These are phyloP conservation scores for Timema cristinae DNA, from an alignment of 2,888 invertebrate species.

Conservation along the genomic window DNA sequence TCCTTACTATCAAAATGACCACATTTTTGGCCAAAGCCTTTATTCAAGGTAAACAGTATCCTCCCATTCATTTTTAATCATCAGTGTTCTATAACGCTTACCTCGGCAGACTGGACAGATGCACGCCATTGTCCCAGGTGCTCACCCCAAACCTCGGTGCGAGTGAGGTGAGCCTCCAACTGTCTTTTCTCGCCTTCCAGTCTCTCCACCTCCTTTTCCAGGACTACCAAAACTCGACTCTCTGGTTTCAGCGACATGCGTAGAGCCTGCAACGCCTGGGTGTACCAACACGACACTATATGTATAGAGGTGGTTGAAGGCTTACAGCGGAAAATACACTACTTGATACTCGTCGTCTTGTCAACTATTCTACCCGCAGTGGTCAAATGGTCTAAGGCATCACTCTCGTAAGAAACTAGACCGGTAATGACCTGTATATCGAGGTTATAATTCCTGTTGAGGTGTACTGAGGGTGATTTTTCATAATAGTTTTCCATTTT, in stretches of 20 bases:
- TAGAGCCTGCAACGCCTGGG: slow-evolving; percentile 69
- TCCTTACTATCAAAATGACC: no score
- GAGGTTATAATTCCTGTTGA: no score
- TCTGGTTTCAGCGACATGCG: slow-evolving; percentile 78
- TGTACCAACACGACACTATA: neutral
- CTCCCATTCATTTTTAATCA: no score
- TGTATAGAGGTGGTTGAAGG: neutral
- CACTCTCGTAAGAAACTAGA: no score
- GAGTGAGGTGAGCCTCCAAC: slow-evolving; percentile 75
- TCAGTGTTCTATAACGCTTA: slow-evolving; percentile 39
- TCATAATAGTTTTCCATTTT: no score
- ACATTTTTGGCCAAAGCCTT: no score
- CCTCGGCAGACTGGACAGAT: slow-evolving; percentile 77
- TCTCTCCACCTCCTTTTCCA: slow-evolving; percentile 81
- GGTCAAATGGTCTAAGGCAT: no score
- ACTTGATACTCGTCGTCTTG: neutral
- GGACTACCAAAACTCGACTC: slow-evolving; percentile 70
- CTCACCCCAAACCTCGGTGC: slow-evolving; percentile 88
- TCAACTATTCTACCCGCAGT: no score
- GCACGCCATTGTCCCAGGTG: slow-evolving; percentile 86
- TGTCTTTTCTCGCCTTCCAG: slow-evolving; percentile 75
- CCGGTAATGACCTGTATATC: no score
- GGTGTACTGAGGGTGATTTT: no score
- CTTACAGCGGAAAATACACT: neutral
- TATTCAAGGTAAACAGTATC: no score